These are phyloP conservation scores for Montipora efflorescens DNA, from an alignment of 64 coral and sea anemone genomes.

Conservation along the genomic window DNA sequence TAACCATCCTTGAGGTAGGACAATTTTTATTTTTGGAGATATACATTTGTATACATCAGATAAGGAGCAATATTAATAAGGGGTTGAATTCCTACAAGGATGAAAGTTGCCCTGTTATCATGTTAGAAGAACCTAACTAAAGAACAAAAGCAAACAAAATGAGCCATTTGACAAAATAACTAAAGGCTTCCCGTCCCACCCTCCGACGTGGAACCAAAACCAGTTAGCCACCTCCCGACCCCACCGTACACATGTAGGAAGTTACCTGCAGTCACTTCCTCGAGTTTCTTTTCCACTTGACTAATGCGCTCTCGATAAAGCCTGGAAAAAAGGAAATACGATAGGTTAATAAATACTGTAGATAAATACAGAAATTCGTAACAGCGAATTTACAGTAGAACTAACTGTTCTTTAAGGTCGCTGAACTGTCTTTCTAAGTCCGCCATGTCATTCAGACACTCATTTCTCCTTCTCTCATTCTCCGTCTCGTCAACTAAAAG, in stretches of 20 bases:
- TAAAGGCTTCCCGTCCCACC: too few species aligned
- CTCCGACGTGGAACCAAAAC: too few species aligned
- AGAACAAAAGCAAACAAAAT: too few species aligned
- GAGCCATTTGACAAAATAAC: too few species aligned
- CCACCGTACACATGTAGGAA: neutral
- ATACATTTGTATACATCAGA: too few species aligned
- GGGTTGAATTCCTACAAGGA: too few species aligned
- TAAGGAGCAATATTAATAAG: too few species aligned
- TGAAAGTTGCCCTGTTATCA: too few species aligned
- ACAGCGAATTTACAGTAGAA: neutral
- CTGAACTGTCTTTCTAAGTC: constrained; percentile 98
- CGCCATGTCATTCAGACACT: constrained; percentile 95
- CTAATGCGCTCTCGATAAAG: constrained; percentile 91
- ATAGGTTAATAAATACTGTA: neutral
- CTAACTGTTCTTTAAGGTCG: constrained; percentile 98
- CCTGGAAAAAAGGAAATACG: neutral
- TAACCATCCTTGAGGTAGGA: too few species aligned
- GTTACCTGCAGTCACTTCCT: constrained; percentile 84
- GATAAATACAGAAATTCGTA: neutral
- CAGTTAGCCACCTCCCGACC: neutral
- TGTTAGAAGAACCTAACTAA: too few species aligned
- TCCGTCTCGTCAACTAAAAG: constrained; percentile 94
- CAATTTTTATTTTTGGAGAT: too few species aligned
- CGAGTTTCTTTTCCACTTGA: constrained; percentile 97
- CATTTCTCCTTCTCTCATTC: constrained; percentile 92